phyloP scores from a whole-genome alignment of 2,797 vertebrate species.

The Myripristis jacobus region DNA sequence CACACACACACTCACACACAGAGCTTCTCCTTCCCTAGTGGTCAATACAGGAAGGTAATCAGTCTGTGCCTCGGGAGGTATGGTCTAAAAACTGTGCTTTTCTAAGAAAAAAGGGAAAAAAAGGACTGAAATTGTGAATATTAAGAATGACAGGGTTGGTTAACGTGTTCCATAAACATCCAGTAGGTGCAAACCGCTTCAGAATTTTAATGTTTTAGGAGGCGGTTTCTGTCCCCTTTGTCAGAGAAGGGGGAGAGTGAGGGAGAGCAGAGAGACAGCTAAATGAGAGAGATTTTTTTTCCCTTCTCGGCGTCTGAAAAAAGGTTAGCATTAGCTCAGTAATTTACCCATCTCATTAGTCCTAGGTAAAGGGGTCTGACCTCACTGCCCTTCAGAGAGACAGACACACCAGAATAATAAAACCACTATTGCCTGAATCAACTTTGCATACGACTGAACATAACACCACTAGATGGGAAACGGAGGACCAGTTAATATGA shows the following conservation, averaged over 20 bases:
- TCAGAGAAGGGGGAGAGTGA: slow-evolving; percentile 12
- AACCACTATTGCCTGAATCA: slow-evolving; percentile 48
- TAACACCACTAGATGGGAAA: slow-evolving; percentile 38
- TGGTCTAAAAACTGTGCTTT: slow-evolving; percentile 88
- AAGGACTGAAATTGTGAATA: slow-evolving; percentile 89
- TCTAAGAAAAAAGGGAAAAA: slow-evolving; percentile 79
- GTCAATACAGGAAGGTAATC: slow-evolving; percentile 89
- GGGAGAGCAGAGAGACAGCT: slow-evolving; percentile 29
- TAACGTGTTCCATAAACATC: slow-evolving; percentile 95
- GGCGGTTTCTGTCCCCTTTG: slow-evolving; percentile 52
- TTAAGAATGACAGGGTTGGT: slow-evolving; percentile 97
- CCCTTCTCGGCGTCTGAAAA: slow-evolving; percentile 69
- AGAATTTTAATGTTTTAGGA: slow-evolving; percentile 90
- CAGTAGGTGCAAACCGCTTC: slow-evolving; percentile 85
- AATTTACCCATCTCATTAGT: slow-evolving; percentile 82
- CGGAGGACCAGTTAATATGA: slow-evolving; percentile 24
- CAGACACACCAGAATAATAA: slow-evolving; percentile 70
- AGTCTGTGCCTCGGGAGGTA: slow-evolving; percentile 88
- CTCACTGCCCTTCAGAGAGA: slow-evolving; percentile 77
- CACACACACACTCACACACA: no score
- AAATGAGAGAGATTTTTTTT: slow-evolving; percentile 66
- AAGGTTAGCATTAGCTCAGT: slow-evolving; percentile 76
- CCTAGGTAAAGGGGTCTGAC: slow-evolving; percentile 71
- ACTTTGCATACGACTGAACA: slow-evolving; percentile 49
- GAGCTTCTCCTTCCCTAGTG: slow-evolving; percentile 84